Conservation (phyloP, 2,888 invertebrate genomes). For the Ommatoiulus sabulosus region DNA sequence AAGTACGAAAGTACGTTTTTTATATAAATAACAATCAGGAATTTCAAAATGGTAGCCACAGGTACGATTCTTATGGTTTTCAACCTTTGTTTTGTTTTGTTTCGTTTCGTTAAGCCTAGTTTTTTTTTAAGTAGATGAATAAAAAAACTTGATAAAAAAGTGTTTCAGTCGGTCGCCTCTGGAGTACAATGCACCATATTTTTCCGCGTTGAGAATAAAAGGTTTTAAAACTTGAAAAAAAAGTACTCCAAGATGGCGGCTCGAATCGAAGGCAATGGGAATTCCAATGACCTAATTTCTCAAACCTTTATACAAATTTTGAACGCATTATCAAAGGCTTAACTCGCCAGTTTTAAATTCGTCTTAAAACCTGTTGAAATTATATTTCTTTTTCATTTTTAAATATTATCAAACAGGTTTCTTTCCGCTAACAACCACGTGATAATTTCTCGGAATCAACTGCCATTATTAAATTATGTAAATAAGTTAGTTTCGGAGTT, state of each 20-base stretch:
- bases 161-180: conserved; percentile 38
- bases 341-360: no score
- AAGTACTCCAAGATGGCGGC: neutral
- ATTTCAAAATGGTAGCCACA: neutral
- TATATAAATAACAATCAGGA: neutral
- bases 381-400: no score
- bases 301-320: neutral
- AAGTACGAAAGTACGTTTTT: no score
- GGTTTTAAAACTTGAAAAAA: neutral
- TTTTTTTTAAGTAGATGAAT: neutral
- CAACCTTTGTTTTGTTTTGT: neutral
- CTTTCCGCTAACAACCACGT: neutral
- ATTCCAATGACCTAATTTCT: conserved; percentile 27
- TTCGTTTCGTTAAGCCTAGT: neutral
- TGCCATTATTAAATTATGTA: no score
- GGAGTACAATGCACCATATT: neutral
- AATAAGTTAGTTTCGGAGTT: no score
- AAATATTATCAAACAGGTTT: neutral
- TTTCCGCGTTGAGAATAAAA: neutral
- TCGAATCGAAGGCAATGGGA: neutral
- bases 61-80: neutral
- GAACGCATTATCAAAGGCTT: neutral
- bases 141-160: neutral
- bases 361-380: no score
- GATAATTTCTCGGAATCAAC: no score